Evolutionary conservation across 2,888 invertebrate genomes (phyloP).

Genomic region (Stegana nigrithorax): DNA sequence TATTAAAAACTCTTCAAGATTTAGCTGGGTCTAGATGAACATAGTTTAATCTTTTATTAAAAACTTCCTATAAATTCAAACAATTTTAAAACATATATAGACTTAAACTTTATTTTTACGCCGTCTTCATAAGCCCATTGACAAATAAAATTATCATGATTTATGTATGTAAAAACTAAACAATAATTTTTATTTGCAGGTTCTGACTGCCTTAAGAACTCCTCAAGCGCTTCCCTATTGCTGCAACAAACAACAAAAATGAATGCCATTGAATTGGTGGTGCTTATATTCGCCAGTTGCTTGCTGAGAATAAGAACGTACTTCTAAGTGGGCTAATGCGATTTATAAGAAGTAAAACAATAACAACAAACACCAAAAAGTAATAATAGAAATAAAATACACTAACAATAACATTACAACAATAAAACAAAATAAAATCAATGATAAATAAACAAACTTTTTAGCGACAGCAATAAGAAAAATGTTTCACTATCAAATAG

Average conservation of each 20-base stretch:
- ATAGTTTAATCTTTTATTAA: too few relatives aligned
- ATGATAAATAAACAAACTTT: not conserved
- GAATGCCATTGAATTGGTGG: conserved; percentile 38
- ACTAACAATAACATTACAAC: not conserved
- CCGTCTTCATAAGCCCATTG: conserved; percentile 10
- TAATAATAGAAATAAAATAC: conserved; percentile 19
- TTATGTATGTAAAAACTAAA: not conserved
- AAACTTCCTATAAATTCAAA: not conserved
- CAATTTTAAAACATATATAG: not conserved
- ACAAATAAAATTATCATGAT: not conserved
- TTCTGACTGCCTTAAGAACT: conserved; percentile 48
- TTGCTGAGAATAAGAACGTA: conserved; percentile 39
- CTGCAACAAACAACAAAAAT: conserved; percentile 26
- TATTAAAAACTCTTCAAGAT: not conserved
- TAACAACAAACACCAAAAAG: conserved; percentile 12
- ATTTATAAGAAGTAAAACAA: conserved; percentile 26
- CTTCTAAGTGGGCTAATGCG: conserved; percentile 48
- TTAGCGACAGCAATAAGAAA: not conserved
- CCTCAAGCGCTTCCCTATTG: conserved; percentile 50
- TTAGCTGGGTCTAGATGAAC: too few relatives aligned
- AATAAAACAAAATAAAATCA: conserved; percentile 19
- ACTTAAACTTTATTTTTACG: not conserved
- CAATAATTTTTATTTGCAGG: conserved; percentile 38
- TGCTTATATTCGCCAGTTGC: conserved; percentile 38
- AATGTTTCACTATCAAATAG: not conserved